These are phyloP conservation scores for Bruchidius siliquastri DNA, from an alignment of 2,888 invertebrate genomes.

Conservation along the genomic window DNA sequence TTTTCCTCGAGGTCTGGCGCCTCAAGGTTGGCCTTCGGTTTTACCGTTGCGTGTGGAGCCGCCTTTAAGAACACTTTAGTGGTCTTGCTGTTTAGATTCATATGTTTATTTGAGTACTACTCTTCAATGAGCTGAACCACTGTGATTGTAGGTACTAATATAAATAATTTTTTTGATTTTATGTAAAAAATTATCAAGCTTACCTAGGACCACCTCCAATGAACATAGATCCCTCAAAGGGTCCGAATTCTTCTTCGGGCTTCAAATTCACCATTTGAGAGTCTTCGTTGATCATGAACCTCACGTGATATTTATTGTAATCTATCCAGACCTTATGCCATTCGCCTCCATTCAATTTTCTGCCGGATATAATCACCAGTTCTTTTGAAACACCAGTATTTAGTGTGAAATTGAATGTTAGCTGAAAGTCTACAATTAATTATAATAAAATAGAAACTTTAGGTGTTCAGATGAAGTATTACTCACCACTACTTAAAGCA, in stretches of 20 bases:
- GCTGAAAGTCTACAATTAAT: conserved; percentile 62
- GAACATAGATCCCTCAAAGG: conserved; percentile 90
- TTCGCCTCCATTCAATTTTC: conserved; percentile 83
- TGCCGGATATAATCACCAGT: conserved; percentile 75
- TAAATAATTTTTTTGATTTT: too few species aligned
- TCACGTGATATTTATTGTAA: conserved; percentile 87
- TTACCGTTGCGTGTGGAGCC: too few species aligned
- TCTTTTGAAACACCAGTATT: conserved; percentile 80
- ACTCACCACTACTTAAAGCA: conserved; percentile 72
- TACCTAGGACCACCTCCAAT: conserved; percentile 90
- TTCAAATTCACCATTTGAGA: conserved; percentile 81
- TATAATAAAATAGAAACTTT: neutral
- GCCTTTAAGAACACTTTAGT: too few species aligned
- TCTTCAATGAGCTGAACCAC: too few species aligned
- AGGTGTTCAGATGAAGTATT: neutral
- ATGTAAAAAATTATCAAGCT: conserved; percentile 43
- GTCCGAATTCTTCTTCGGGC: conserved; percentile 84
- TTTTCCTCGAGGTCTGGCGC: too few species aligned
- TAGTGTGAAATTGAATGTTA: conserved; percentile 85
- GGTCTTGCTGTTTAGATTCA: too few species aligned
- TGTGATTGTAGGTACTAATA: too few species aligned
- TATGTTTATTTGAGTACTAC: too few species aligned
- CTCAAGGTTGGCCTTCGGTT: too few species aligned
- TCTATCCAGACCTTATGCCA: conserved; percentile 97
- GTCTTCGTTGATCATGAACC: conserved; percentile 89